Conservation (phyloP, 2,797 vertebrate species). For the Cyclura pinguis region DNA sequence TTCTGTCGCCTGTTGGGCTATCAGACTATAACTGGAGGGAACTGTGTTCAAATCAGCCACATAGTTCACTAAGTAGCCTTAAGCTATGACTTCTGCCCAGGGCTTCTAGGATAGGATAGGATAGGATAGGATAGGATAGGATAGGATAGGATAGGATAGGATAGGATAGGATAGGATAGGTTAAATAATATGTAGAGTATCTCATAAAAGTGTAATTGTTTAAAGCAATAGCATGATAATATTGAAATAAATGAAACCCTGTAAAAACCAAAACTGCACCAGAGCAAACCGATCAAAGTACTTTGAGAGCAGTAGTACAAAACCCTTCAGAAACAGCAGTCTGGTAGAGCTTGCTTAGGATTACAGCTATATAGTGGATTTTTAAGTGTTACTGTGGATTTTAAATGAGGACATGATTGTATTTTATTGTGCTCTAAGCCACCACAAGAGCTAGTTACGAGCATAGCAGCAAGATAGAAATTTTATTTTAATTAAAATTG, state of each 20-base stretch:
- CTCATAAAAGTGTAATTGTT: not conserved
- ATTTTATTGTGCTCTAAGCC: slow-evolving; percentile 1
- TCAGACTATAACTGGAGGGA: no score
- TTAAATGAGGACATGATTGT: slow-evolving; percentile 10
- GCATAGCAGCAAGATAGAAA: not conserved
- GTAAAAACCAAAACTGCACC: not conserved
- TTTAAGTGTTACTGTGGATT: not conserved
- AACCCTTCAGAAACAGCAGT: not conserved
- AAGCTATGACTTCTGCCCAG: no score
- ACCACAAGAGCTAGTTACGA: not conserved
- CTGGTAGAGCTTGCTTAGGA: not conserved
- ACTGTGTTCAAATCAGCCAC: no score
- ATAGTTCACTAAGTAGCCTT: no score
- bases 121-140: no score
- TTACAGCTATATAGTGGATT: not conserved
- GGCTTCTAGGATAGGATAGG: no score
- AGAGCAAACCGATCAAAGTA: not conserved
- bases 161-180: no score
- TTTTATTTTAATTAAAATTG: not conserved
- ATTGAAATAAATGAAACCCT: not conserved
- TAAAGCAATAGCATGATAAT: not conserved
- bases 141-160: no score
- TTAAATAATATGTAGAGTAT: not conserved
- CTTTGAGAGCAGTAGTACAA: not conserved
- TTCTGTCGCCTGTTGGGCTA: no score